Evolutionary conservation across 2,113 vertebrate species (phyloP).

Genomic region (Python bivittatus): DNA sequence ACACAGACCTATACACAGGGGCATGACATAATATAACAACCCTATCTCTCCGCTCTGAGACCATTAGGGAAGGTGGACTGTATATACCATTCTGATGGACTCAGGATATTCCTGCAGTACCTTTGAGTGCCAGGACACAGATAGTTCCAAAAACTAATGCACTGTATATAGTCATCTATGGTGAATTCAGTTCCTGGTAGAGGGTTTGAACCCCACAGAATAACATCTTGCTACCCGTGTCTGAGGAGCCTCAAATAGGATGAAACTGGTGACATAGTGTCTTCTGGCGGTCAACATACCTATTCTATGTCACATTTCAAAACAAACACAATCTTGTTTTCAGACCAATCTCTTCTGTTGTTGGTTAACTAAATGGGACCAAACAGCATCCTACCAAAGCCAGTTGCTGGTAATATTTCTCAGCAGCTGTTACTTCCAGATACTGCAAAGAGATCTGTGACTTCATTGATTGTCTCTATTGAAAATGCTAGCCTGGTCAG

Average conservation of each 20-base stretch:
- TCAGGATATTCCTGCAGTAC: neutral
- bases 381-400: neutral
- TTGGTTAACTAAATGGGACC: neutral
- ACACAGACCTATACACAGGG: neutral
- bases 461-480: neutral
- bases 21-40: neutral
- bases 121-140: neutral
- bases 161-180: neutral
- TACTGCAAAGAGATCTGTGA: neutral
- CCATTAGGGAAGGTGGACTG: neutral
- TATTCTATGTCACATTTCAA: neutral
- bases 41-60: neutral
- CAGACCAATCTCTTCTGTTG: slow-evolving; percentile 5
- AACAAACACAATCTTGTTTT: slow-evolving; percentile 5
- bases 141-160: neutral
- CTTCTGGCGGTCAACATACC: neutral
- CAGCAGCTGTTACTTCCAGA: neutral
- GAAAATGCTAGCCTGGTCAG: neutral
- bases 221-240: neutral
- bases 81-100: neutral
- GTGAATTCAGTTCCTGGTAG: neutral
- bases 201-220: neutral
- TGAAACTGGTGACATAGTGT: neutral
- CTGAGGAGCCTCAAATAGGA: neutral
- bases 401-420: neutral